phyloP scores from a whole-genome alignment of 2,113 vertebrate species.

The Eolophus roseicapilla region DNA sequence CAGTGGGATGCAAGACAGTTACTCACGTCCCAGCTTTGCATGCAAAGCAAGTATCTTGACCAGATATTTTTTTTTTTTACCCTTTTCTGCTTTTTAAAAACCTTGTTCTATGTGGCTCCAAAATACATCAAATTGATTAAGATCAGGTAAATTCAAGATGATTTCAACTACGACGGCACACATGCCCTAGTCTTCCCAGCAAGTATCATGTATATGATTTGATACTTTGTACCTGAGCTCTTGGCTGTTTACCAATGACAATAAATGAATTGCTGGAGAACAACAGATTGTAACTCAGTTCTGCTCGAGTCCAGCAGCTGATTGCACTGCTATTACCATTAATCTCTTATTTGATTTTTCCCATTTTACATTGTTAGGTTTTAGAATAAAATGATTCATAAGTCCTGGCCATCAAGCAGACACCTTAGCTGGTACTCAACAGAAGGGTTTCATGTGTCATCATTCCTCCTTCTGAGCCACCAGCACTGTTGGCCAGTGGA shows the following conservation, averaged over 20 bases:
- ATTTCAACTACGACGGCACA: neutral
- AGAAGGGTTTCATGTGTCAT: neutral
- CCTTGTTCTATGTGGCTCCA: neutral
- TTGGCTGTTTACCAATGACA: neutral
- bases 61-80: neutral
- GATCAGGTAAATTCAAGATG: neutral
- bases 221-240: neutral
- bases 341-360: neutral
- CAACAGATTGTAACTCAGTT: neutral
- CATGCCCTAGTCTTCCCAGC: neutral
- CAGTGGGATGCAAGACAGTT: neutral
- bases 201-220: neutral
- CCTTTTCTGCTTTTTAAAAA: neutral
- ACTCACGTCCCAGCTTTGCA: neutral
- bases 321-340: neutral
- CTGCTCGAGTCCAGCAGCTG: neutral
- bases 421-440: neutral
- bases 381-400: neutral
- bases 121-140: neutral
- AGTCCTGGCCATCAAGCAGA: neutral
- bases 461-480: neutral
- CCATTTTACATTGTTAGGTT: neutral
- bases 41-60: neutral
- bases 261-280: neutral
- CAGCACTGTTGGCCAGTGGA: neutral